phyloP scores from a whole-genome alignment of 2,888 invertebrate genomes.

The Temnothorax rugatulus region DNA sequence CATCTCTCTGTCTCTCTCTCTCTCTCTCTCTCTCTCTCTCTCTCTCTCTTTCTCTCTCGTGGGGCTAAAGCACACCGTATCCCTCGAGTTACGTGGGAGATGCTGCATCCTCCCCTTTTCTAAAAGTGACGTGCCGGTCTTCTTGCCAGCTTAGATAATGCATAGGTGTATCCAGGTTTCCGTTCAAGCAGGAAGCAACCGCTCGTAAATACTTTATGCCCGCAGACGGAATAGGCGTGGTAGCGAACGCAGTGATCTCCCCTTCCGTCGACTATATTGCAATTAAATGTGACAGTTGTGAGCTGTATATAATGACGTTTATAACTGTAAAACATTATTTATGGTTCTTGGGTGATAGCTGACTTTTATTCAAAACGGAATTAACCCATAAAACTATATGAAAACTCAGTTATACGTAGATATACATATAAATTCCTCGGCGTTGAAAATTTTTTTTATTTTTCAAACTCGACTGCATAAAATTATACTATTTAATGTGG shows the following conservation, averaged over 20 bases:
- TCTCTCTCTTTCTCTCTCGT: constrained; percentile 5
- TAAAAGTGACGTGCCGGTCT: constrained; percentile 19
- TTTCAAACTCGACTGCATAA: not conserved
- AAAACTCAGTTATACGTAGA: not conserved
- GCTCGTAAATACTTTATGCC: constrained; percentile 42
- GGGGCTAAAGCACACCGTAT: constrained; percentile 62
- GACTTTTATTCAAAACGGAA: not conserved
- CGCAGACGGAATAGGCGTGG: constrained; percentile 27
- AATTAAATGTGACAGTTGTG: constrained; percentile 35
- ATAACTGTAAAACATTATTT: constrained; percentile 7
- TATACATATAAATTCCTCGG: not conserved
- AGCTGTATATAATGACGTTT: not conserved
- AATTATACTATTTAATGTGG: not conserved
- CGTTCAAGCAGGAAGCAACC: constrained; percentile 41
- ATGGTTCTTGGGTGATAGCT: not conserved
- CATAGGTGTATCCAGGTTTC: constrained; percentile 48
- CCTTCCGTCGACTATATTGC: not conserved
- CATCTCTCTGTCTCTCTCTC: constrained; percentile 23
- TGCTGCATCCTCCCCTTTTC: constrained; percentile 12
- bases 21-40: constrained; percentile 19
- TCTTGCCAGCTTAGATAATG: constrained; percentile 28
- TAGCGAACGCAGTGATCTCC: constrained; percentile 22
- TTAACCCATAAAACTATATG: not conserved
- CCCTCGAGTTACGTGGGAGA: constrained; percentile 27
- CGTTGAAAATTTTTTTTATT: not conserved